Base-by-base conservation (phyloP, 1,140 invertebrate genomes). In the Saccostrea echinata region DNA sequence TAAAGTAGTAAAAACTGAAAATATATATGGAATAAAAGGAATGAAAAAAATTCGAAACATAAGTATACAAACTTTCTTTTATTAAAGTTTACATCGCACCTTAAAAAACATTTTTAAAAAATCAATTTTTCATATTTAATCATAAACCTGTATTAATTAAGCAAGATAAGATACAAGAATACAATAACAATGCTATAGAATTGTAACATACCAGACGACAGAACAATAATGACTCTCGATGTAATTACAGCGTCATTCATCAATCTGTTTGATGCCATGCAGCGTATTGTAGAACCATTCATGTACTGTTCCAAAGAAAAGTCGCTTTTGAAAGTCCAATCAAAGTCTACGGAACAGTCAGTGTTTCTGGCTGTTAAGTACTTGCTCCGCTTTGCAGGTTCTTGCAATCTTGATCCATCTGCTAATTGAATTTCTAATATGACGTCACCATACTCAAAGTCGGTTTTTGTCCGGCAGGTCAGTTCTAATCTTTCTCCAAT, bases 401-500 rank as follows among this genome's bases (percentile, higher is more conserved):
- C 68, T 76, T 18, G 24, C 3, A 12, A 30, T 16, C 9, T 27
- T 9, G 16, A 76, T 12, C 68, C 68, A 27, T 76, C 30, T 6
- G 24, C 27, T 16, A 33, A 30, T 30, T 27, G 68, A 27, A 76
- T 27, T 16, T 76, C 68, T 33, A 76, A 30, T 0, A 27, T 3
- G 3, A 76, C 27, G 6, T 76, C 24, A 11, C 68, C 68, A 76
- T 76, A 76, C 27, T 76, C 68, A 30, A 33, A 76, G 68, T 76
- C 68, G 12, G 68, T 76, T 11, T 16, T 76, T 13, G 68, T 76
- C 30, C 68, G 27, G 9, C 68, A 76, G 27, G 30, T 76, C 27
- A 76, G 27, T 33, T 76, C 68, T 30, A 76, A 27, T 76, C 68
- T 76, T 76, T 76, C 68, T 12, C 68, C 68, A 30, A 11, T 76